phyloP scores from a whole-genome alignment of 2,113 vertebrate species.

The Coracopsis vasa region DNA sequence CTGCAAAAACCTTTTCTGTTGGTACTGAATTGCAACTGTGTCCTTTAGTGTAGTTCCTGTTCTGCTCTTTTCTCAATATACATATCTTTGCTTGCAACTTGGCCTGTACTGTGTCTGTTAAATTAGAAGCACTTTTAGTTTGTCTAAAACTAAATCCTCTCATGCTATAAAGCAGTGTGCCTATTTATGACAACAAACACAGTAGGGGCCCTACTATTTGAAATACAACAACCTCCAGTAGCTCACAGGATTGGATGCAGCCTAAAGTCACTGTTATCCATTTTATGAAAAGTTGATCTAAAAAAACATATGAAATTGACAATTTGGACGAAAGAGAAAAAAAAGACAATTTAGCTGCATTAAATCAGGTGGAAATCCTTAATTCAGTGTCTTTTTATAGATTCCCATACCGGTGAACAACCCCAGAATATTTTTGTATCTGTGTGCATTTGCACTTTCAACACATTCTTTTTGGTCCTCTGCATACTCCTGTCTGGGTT shows the following conservation, averaged over 20 bases:
- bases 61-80: neutral
- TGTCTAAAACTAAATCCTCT: neutral
- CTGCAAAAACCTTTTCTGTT: neutral
- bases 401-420: accelerated
- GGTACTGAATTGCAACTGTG: neutral
- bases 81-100: neutral
- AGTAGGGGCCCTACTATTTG: neutral
- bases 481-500: neutral
- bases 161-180: neutral
- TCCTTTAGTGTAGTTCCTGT: neutral
- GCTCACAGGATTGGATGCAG: neutral
- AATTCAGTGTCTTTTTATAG: neutral
- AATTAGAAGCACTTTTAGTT: neutral
- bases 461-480: neutral
- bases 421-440: neutral
- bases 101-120: neutral
- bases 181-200: neutral
- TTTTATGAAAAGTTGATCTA: neutral
- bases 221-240: neutral
- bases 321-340: neutral
- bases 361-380: neutral
- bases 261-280: neutral
- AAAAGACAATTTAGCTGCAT: neutral
- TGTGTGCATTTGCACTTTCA: neutral
- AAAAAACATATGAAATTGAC: neutral